Evolutionary conservation across 2,113 vertebrate genomes (phyloP), one percentile per base, ranked within the genome.

Genomic region (Camarhynchus parvulus): DNA sequence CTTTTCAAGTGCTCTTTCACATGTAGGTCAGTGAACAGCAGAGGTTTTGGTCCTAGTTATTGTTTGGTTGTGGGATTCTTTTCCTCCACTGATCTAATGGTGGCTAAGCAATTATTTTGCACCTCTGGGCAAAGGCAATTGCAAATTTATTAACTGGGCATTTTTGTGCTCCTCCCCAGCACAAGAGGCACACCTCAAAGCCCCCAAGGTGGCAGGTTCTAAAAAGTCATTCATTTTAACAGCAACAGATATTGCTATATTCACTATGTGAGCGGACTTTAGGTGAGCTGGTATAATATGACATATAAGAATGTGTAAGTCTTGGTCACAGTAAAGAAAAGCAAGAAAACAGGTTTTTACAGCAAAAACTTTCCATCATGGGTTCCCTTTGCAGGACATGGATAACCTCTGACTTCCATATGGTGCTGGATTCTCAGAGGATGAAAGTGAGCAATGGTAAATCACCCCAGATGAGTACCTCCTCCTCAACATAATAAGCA

Each of bases 391-490:
- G 52, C 52, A 80, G 56, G 41, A 37, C 84, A 30, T 11, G 42
- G 61, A 78, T 72, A 79, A 92, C 24, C 31, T 46, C 68, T 56
- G 52, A 37, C 47, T 63, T 75, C 64, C 70, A 76, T 37, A 23
- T 52, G 70, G 87, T 69, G 30, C 11, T 79, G 55, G 37, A 83
- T 85, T 94, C 83, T 88, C 72, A 68, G 64, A 77, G 79, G 30
- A 41, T 50, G 55, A 37, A 86, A 95, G 41, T 67, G 44, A 92
- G 74, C 35, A 80, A 63, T 18, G 23, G 59, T 62, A 84, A 88
- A 91, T 83, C 68, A 93, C 22, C 35, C 78, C 72, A 96, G 79
- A 47, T 72, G 44, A 88, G 42, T 53, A 52, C 85, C 67, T 96
- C 28, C 46, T 73, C 58, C 52, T 86, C 80, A 61, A 4, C 66